A percentile compares a stretch with the other conserved stretches of the same genome.
These are phyloP conservation scores for Rachycentron canadum DNA, from an alignment of 2,797 vertebrate species.

Conservation along the genomic window DNA sequence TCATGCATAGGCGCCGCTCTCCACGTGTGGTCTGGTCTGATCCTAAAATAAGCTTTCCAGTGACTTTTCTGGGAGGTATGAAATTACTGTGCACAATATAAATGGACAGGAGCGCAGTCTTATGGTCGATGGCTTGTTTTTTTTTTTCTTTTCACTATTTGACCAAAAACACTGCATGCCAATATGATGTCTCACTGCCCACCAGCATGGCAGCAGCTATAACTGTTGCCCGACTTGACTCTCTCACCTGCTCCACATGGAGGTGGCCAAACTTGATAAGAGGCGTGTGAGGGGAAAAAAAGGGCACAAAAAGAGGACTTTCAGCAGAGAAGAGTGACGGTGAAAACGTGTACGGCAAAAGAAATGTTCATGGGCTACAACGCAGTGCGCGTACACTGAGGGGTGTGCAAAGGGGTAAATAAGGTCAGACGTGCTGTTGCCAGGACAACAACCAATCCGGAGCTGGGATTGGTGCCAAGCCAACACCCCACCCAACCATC, in stretches of 20 bases:
- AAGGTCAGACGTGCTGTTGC: constrained; percentile 83
- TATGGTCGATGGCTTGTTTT: constrained; percentile 32
- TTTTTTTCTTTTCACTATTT: constrained; percentile 40
- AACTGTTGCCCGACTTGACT: constrained; percentile 24
- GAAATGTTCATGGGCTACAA: constrained; percentile 32
- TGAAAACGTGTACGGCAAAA: constrained; percentile 28
- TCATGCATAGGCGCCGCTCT: constrained; percentile 55
- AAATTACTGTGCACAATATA: constrained; percentile 69
- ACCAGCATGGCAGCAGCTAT: constrained; percentile 19
- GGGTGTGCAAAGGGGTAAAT: constrained; percentile 72
- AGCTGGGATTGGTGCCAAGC: constrained; percentile 74
- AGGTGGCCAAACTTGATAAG: constrained; percentile 23
- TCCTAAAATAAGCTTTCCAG: constrained; percentile 67
- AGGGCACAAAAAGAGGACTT: constrained; percentile 29
- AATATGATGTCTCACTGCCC: constrained; percentile 31
- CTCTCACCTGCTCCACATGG: constrained; percentile 40
- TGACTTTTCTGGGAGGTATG: constrained; percentile 60
- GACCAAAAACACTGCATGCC: constrained; percentile 22
- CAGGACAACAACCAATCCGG: constrained; percentile 80
- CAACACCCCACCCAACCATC: constrained; percentile 74
- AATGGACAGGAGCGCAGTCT: constrained; percentile 54
- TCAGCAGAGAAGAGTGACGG: constrained; percentile 20
- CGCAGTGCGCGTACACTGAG: constrained; percentile 27
- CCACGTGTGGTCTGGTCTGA: constrained; percentile 66
- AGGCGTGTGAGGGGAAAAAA: constrained; percentile 1